Base-by-base conservation (phyloP, 2,797 vertebrate species). In the Holocentrus rufus region DNA sequence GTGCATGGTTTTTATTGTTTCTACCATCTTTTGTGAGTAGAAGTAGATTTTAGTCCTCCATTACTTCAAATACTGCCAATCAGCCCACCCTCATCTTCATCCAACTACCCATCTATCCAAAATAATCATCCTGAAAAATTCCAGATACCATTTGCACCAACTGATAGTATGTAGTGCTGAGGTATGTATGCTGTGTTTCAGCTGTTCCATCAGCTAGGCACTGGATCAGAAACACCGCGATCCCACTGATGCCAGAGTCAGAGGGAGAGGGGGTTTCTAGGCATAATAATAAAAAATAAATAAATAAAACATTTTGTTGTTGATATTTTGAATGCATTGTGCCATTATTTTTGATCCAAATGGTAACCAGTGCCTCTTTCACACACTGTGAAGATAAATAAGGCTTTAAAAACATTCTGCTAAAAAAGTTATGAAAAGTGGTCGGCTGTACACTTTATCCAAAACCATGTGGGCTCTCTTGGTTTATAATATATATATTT, bases 341-440 rank as follows among this genome's bases (percentile, higher is more conserved):
- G 34, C 39, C 52, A 65, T 60, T 50, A 47, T 76, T 13, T 55
- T 47, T 78, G 49, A 65, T 72, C 58, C 25, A 69, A 69, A 73
- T 57, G 9, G 13, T 66, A 47, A 60, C 47, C 53, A n/a, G 42
- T 46, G 25, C 7, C 60, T 76, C 31, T 72, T 82, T 17, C 42
- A 60, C 68, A 56, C 25, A 47, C 69, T 63, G n/a, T 64, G 39
- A 34, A 64, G 30, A 23, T 52, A 73, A 69, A 62, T n/a, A 22
- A 49, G 31, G 64, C 71, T 82, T 80, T 15, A 42, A 62, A 70
- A 80, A 77, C 60, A 74, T 49, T 53, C 50, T 44, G 36, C 60
- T 65, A 11, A 54, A 49, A 82, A 85, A 86, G 80, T 87, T 87
- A 11, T 44, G 22, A 72, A n/a, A 85, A 81, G 74, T 87, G 77